Evolutionary conservation across 2,113 vertebrate species (phyloP).

Genomic region (Dicentrarchus labrax): DNA sequence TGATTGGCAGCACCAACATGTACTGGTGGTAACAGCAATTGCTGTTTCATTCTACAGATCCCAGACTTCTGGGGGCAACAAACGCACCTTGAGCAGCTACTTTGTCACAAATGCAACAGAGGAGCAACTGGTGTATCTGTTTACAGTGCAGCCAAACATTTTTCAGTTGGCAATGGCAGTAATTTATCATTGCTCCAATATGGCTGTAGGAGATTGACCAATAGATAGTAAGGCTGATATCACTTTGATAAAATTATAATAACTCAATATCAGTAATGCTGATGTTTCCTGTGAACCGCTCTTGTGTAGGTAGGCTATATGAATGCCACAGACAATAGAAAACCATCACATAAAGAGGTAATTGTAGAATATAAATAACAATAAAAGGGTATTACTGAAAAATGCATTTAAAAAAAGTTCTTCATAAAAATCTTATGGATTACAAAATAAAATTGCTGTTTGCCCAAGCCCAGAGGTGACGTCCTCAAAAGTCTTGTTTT

Average conservation of each 20-base stretch:
- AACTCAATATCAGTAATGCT: not conserved
- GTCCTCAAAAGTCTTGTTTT: too few relatives aligned
- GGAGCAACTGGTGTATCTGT: not conserved
- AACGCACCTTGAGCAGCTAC: not conserved
- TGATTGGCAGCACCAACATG: not conserved
- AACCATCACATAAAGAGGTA: not conserved
- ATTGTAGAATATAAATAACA: not conserved
- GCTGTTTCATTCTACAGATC: not conserved
- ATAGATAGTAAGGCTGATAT: not conserved
- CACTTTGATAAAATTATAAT: not conserved
- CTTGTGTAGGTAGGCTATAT: not conserved
- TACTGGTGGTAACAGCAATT: not conserved
- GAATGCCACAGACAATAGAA: not conserved
- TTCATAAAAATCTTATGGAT: too few relatives aligned
- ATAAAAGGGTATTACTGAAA: not conserved
- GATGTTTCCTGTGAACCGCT: not conserved
- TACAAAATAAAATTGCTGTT: too few relatives aligned
- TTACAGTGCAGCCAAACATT: not conserved
- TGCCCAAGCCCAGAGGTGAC: too few relatives aligned
- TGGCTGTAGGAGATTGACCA: too few relatives aligned
- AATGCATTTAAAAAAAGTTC: not conserved
- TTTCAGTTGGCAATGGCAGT: not conserved
- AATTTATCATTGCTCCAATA: too few relatives aligned
- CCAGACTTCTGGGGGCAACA: not conserved
- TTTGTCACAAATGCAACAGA: not conserved